These are phyloP conservation scores for Mythimna vitellina DNA, from an alignment of 2,888 invertebrate species.

Conservation along the genomic window DNA sequence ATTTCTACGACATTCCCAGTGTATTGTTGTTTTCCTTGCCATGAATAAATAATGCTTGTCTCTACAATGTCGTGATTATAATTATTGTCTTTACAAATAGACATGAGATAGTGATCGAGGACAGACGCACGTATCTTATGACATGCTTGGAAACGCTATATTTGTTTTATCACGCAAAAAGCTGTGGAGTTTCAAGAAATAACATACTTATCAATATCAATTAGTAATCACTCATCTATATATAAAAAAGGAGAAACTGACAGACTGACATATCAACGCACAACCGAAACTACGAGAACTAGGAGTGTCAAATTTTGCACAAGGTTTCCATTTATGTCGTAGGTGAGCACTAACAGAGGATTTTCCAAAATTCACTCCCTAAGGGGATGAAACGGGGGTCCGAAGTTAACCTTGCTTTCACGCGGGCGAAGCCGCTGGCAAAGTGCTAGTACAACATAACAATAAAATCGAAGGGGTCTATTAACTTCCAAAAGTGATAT, in stretches of 20 bases:
- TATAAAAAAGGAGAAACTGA: too few species aligned
- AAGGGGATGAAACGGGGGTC: too few species aligned
- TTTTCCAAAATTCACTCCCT: too few species aligned
- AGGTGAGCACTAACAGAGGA: too few species aligned
- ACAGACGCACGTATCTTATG: conserved; percentile 19
- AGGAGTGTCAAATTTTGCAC: too few species aligned
- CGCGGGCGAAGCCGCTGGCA: too few species aligned
- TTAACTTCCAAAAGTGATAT: background rate
- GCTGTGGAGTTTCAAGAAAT: background rate
- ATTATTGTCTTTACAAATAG: conserved; percentile 52
- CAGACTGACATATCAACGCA: too few species aligned
- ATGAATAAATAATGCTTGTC: conserved; percentile 36
- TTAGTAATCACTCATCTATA: conserved; percentile 11
- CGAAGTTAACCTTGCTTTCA: too few species aligned
- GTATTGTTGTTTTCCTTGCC: conserved; percentile 31
- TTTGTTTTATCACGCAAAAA: conserved; percentile 20
- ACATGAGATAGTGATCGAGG: conserved; percentile 52
- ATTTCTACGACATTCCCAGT: conserved; percentile 31
- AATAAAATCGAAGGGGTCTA: conserved; percentile 6
- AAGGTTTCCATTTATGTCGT: too few species aligned
- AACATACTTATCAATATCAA: conserved; percentile 20
- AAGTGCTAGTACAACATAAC: background rate
- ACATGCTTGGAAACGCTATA: conserved; percentile 6
- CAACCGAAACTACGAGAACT: too few species aligned
- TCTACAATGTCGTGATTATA: conserved; percentile 49